Base-by-base conservation (phyloP, 30 jellyfish, hydroid and myxozoan species). In the Clytia hemisphaerica region DNA sequence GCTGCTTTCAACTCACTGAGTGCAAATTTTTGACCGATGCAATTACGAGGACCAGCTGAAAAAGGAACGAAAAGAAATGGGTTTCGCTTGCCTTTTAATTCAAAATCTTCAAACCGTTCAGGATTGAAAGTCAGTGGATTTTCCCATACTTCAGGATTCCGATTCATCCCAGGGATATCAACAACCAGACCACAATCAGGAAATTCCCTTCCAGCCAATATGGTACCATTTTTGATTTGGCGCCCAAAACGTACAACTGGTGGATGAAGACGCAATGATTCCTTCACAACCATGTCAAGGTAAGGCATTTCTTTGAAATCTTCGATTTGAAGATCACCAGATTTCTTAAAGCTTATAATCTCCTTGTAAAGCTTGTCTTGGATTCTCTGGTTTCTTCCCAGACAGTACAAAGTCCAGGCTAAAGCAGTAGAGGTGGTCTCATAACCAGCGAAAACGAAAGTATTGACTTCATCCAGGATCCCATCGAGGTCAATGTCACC, bases 21-120 rank as follows among this genome's bases (percentile, higher is more conserved):
- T n/a, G n/a, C n/a, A n/a, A 81, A 63, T 81, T 81, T n/a, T n/a
- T n/a, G n/a, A n/a, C n/a, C n/a, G n/a, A n/a, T n/a, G n/a, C n/a
- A n/a, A n/a, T n/a, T n/a, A 24, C 94, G 66, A 54, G 94, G 79
- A 19, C 94, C 94, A 35, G 94, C 94, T 12, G 94, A 81, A 37
- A 81, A 81, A 10, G 94, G 94, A 1, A 81, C 79, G 57, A 71
- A 72, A 18, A 87, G 82, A 72, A 26, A 81, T 15, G 87, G 86
- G 61, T 70, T 76, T 42, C 94, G 68, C 58, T 81, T 81, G 16
- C 26, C 18, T 7, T 69, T 42, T 60, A 71, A 71, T 57, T 81
- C 94, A n/a, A n/a, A n/a, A 7, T 67, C 50, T 44, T 71, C 45
- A 59, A 81, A 81, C 18, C 94, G 61, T 34, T 81, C 94, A 18